Conservation (phyloP, 2,888 invertebrate genomes). For the Xiphydria camelus region DNA sequence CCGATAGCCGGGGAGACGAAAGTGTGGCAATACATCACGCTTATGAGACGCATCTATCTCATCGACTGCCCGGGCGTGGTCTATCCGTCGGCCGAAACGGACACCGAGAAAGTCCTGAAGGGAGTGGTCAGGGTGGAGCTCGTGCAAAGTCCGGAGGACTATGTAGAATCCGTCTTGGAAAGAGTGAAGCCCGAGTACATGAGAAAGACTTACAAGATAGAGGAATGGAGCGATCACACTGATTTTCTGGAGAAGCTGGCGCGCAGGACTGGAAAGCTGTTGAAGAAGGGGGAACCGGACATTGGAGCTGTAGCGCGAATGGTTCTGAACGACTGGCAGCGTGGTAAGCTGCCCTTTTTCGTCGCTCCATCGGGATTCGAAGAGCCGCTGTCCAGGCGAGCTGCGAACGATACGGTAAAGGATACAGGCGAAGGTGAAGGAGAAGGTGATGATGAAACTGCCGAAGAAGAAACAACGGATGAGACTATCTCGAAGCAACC, state of each 20-base stretch:
- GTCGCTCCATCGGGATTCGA: constrained; percentile 84
- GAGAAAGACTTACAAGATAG: constrained; percentile 85
- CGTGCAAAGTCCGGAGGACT: constrained; percentile 92
- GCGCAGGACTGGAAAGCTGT: constrained; percentile 80
- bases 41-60: constrained; percentile 95
- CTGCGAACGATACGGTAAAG: constrained; percentile 27
- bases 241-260: constrained; percentile 94
- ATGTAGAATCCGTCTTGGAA: constrained; percentile 83
- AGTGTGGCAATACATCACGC: constrained; percentile 99
- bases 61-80: constrained; percentile 99
- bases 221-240: constrained; percentile 76
- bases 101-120: constrained; percentile 92
- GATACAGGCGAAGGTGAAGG: constrained; percentile 56
- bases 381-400: constrained; percentile 59
- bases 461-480: constrained; percentile 16
- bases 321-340: constrained; percentile 98
- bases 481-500: constrained; percentile 37
- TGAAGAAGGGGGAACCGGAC: constrained; percentile 98
- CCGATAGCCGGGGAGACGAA: constrained; percentile 98
- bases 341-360: constrained; percentile 96
- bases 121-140: constrained; percentile 97
- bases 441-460: constrained; percentile 27
- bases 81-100: constrained; percentile 94
- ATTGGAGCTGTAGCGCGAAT: constrained; percentile 85
- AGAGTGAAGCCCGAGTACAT: constrained; percentile 89